Conservation (phyloP, 2,113 vertebrate species). For the Lagopus leucura region DNA sequence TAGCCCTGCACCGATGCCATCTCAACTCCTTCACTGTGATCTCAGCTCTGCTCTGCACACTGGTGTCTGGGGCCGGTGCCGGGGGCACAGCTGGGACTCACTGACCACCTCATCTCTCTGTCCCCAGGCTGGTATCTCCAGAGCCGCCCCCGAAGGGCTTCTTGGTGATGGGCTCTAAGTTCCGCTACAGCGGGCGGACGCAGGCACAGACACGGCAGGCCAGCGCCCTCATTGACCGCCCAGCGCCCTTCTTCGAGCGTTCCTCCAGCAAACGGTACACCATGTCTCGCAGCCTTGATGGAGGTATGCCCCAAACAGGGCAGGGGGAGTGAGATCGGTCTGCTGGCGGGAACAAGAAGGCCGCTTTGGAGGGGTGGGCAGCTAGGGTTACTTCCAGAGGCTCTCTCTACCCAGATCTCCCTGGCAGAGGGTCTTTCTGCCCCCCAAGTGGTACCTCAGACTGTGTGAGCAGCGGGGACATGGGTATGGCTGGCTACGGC, state of each 20-base stretch:
- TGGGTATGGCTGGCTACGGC: fast-evolving
- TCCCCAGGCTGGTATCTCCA: slow-evolving; percentile 91
- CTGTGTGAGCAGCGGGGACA: background rate
- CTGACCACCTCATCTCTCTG: background rate
- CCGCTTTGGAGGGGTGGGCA: background rate
- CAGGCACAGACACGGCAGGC: slow-evolving; percentile 97
- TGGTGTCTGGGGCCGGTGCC: fast-evolving
- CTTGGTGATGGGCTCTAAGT: slow-evolving; percentile 98
- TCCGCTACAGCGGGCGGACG: slow-evolving; percentile 95
- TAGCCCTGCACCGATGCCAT: background rate
- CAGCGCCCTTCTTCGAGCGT: slow-evolving; percentile 94
- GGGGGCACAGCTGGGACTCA: fast-evolving
- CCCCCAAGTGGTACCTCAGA: background rate
- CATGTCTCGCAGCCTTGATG: slow-evolving; percentile 95
- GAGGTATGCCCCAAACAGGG: slow-evolving; percentile 81
- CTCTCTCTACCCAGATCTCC: fast-evolving
- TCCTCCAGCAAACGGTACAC: slow-evolving; percentile 96
- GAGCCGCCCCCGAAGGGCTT: slow-evolving; percentile 98
- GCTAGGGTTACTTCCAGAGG: background rate
- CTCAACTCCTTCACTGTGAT: background rate
- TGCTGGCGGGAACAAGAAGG: background rate
- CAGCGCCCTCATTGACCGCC: slow-evolving; percentile 94
- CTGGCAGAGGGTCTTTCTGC: background rate
- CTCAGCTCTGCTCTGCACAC: background rate
- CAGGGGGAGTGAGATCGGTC: background rate